These are phyloP conservation scores for Cavia porcellus DNA, from an alignment of 2,113 vertebrate species.

Conservation along the genomic window DNA sequence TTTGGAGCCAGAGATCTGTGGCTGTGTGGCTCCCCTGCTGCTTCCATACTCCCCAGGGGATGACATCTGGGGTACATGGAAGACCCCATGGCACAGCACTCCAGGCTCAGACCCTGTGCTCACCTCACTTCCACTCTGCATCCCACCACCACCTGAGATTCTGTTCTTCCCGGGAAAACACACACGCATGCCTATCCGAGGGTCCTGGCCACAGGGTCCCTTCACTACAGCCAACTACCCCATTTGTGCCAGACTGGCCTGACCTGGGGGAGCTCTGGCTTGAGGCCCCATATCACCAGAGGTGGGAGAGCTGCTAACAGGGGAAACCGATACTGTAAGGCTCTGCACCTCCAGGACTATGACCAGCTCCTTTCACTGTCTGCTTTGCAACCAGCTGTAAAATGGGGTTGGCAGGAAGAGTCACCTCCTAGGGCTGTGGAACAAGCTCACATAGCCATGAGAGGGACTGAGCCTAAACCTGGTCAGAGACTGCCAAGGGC, in stretches of 20 bases:
- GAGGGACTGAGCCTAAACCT: no score
- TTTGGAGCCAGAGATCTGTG: not conserved
- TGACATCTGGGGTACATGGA: no score
- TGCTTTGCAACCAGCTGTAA: not conserved
- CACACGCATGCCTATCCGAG: fast-evolving
- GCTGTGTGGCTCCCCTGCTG: no score
- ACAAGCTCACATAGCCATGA: no score
- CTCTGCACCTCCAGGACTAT: not conserved
- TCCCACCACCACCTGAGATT: not conserved
- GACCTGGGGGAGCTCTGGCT: not conserved
- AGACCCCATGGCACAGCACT: no score
- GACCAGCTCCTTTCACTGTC: fast-evolving
- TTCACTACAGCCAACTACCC: not conserved
- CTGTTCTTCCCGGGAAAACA: fast-evolving
- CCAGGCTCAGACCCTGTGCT: not conserved
- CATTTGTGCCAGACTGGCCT: not conserved
- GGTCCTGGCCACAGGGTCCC: not conserved
- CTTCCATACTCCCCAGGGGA: not conserved
- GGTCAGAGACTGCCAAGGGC: not conserved
- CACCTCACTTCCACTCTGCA: not conserved
- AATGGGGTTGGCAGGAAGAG: not conserved
- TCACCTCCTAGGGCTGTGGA: not conserved
- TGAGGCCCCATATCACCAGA: not conserved
- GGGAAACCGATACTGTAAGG: not conserved
- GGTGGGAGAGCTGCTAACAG: fast-evolving